phyloP scores from a whole-genome alignment of 2,113 vertebrate species.

The Todiramphus chloris region DNA sequence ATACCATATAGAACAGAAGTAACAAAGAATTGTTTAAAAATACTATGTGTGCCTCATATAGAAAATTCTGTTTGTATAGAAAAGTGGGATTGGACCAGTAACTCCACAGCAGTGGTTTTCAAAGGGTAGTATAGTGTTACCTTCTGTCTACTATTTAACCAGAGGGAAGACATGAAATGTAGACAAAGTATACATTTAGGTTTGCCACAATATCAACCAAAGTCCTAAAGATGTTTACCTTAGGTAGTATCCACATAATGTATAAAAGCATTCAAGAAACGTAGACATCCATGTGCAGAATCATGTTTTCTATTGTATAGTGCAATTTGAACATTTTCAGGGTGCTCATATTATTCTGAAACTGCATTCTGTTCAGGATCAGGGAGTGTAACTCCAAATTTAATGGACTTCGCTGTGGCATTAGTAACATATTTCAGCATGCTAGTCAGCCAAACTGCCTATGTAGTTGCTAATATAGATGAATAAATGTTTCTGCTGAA shows the following conservation, averaged over 20 bases:
- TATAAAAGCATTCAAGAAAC: not conserved
- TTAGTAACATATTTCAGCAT: not conserved
- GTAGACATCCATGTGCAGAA: not conserved
- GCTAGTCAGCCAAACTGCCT: not conserved
- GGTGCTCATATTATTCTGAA: not conserved
- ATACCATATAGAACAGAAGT: accelerated
- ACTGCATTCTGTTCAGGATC: not conserved
- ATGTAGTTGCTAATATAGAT: not conserved
- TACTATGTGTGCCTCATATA: not conserved
- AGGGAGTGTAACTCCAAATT: not conserved
- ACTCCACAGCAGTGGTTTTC: not conserved
- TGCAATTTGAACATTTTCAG: not conserved
- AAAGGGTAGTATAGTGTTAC: not conserved
- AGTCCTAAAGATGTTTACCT: not conserved
- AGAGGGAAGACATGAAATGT: not conserved
- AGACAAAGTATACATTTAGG: not conserved
- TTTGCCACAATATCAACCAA: not conserved
- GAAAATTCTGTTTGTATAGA: not conserved
- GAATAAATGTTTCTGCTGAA: not conserved
- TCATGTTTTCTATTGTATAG: not conserved
- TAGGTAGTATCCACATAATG: not conserved
- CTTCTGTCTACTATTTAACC: not conserved
- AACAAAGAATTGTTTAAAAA: not conserved
- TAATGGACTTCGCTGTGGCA: not conserved
- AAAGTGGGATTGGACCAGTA: not conserved